These are phyloP conservation scores for Drosophila erecta DNA, from an alignment of 1,140 invertebrate species.

Conservation along the genomic window DNA sequence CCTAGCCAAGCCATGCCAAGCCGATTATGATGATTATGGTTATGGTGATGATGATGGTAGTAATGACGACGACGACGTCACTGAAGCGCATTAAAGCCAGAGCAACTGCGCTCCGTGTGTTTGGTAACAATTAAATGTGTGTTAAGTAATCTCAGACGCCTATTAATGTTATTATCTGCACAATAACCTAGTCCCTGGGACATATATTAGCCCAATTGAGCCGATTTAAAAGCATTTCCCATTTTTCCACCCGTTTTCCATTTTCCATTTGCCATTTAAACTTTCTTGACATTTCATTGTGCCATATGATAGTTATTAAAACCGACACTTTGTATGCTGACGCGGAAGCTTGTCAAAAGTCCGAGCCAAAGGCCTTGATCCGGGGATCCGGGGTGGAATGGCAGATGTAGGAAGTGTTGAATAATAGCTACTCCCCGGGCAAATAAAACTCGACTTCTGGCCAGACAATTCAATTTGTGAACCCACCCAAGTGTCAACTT, in stretches of 20 bases:
- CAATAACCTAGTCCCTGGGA: slow-evolving; percentile 27
- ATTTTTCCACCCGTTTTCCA: slow-evolving; percentile 11
- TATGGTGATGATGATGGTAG: not conserved
- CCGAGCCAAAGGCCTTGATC: slow-evolving; percentile 34
- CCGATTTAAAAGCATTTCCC: slow-evolving; percentile 14
- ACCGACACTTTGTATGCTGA: slow-evolving; percentile 17
- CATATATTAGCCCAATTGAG: slow-evolving; percentile 29
- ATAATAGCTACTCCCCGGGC: slow-evolving; percentile 7
- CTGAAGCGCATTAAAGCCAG: slow-evolving; percentile 62
- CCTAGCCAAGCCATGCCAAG: not conserved
- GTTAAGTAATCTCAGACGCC: slow-evolving; percentile 65
- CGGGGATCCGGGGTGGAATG: slow-evolving; percentile 21
- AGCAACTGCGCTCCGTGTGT: slow-evolving; percentile 19
- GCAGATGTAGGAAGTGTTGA: slow-evolving; percentile 14
- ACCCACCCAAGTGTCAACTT: not conserved
- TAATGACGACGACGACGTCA: slow-evolving; percentile 43
- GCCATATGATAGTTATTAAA: slow-evolving; percentile 35
- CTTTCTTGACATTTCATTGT: slow-evolving; percentile 23
- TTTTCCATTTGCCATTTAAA: slow-evolving; percentile 6
- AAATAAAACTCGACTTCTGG: slow-evolving; percentile 5
- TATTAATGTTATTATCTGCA: slow-evolving; percentile 52
- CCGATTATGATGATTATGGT: not conserved
- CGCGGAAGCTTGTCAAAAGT: slow-evolving; percentile 24
- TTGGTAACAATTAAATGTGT: slow-evolving; percentile 73
- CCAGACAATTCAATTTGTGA: not conserved